Percentiles rank a stretch among this genome's conserved stretches.
These are phyloP conservation scores for Drosophila quinaria DNA, from an alignment of 2,888 invertebrate species.

Conservation along the genomic window DNA sequence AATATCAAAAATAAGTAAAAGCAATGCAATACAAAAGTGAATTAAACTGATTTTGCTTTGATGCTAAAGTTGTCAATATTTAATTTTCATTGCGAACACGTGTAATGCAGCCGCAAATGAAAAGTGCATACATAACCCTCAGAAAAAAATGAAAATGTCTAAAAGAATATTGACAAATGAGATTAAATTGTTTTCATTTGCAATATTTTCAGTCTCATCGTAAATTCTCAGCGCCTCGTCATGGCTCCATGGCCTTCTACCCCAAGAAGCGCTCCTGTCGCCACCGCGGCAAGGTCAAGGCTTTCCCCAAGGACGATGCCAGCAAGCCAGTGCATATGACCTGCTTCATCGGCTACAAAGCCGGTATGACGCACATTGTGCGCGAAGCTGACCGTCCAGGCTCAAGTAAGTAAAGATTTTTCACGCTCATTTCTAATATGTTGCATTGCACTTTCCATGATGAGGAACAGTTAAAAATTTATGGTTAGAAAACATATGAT, in stretches of 20 bases:
- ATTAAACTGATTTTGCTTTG: background rate
- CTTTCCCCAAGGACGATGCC: slow-evolving; percentile 99
- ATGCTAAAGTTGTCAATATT: background rate
- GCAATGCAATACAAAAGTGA: background rate
- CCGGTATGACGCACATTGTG: slow-evolving; percentile 99
- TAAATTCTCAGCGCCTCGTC: slow-evolving; percentile 99
- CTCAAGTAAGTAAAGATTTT: slow-evolving; percentile 92
- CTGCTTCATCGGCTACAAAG: slow-evolving; percentile 99
- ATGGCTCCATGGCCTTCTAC: slow-evolving; percentile 99
- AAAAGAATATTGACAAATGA: background rate
- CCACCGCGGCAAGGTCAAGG: slow-evolving; percentile 99
- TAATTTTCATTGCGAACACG: slow-evolving; percentile 15
- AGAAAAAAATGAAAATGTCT: slow-evolving; percentile 5
- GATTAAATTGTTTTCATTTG: background rate
- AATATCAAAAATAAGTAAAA: background rate
- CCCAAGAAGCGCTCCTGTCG: slow-evolving; percentile 98
- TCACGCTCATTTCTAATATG: too few relatives aligned
- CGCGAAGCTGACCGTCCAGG: slow-evolving; percentile 99
- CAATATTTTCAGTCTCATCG: slow-evolving; percentile 95
- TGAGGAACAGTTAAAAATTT: slow-evolving; percentile 83
- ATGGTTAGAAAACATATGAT: slow-evolving; percentile 85
- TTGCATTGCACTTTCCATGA: slow-evolving; percentile 64
- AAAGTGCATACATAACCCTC: slow-evolving; percentile 46
- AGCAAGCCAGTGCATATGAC: slow-evolving; percentile 98
- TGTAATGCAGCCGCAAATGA: slow-evolving; percentile 6